Evolutionary conservation across 2,888 invertebrate genomes (phyloP).

Genomic region (Lasioglossum zephyrum): DNA sequence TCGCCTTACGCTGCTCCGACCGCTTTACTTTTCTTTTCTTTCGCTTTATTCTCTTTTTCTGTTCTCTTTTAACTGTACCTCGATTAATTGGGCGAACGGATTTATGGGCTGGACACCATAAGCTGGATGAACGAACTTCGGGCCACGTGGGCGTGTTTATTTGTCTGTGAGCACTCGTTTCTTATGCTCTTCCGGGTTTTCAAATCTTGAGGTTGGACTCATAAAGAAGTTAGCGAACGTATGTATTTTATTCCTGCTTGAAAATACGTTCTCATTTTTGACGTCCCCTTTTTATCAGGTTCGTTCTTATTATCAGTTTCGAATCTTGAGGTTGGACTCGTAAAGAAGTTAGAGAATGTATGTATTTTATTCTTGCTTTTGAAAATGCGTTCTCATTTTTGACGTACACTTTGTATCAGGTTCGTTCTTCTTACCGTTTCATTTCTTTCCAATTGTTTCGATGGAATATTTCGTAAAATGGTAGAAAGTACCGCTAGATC

Average conservation of each 20-base stretch:
- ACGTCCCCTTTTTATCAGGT: accelerated
- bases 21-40: conserved; percentile 6
- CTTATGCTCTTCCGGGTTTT: conserved; percentile 21
- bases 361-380: background rate
- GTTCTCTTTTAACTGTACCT: conserved; percentile 11
- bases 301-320: background rate
- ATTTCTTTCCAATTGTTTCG: background rate
- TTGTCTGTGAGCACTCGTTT: background rate
- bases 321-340: background rate
- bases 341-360: background rate
- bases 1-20: background rate
- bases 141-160: conserved; percentile 28
- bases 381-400: background rate
- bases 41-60: background rate
- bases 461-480: background rate
- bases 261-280: background rate
- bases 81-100: conserved; percentile 38
- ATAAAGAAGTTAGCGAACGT: background rate
- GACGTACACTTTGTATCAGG: accelerated
- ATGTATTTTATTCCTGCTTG: background rate
- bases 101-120: conserved; percentile 37
- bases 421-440: background rate
- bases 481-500: background rate
- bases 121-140: conserved; percentile 1
- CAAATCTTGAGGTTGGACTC: background rate